phyloP scores from a whole-genome alignment of 2,113 vertebrate genomes.

The Hirundichthys speculiger region DNA sequence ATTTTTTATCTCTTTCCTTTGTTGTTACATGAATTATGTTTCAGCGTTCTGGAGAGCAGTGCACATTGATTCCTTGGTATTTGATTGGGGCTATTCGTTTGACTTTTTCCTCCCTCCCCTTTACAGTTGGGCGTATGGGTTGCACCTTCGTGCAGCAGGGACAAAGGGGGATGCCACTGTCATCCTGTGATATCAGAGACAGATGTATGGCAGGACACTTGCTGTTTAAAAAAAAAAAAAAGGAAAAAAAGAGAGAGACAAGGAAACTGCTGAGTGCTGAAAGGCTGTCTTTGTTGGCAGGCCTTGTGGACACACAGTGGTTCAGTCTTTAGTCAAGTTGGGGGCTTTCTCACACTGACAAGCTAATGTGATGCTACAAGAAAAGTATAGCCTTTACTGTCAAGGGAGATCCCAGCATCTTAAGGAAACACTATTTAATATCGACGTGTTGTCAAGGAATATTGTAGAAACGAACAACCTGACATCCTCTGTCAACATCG shows the following conservation, averaged over 20 bases:
- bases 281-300: slow-evolving; percentile 80
- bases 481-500: background rate
- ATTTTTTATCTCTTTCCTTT: slow-evolving; percentile 21
- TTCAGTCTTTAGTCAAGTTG: slow-evolving; percentile 76
- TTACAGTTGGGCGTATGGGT: slow-evolving; percentile 11
- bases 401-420: slow-evolving; percentile 48
- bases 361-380: slow-evolving; percentile 62
- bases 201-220: slow-evolving; percentile 29
- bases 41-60: too few species aligned
- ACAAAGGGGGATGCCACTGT: slow-evolving; percentile 67
- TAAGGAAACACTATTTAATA: slow-evolving; percentile 53
- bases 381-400: slow-evolving; percentile 49
- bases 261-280: slow-evolving; percentile 63
- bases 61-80: too few species aligned
- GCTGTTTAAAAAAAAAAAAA: slow-evolving; percentile 44
- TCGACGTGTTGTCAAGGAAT: slow-evolving; percentile 1
- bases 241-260: slow-evolving; percentile 31
- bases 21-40: too few species aligned
- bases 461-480: slow-evolving; percentile 10
- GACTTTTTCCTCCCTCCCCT: slow-evolving; percentile 1
- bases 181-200: slow-evolving; percentile 43
- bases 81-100: slow-evolving; percentile 7
- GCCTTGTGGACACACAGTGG: slow-evolving; percentile 73
- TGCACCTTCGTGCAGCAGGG: slow-evolving; percentile 53
- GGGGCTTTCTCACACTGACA: slow-evolving; percentile 71